Evolutionary conservation across 2,113 vertebrate genomes (phyloP).

Genomic region (Carassius carassius): DNA sequence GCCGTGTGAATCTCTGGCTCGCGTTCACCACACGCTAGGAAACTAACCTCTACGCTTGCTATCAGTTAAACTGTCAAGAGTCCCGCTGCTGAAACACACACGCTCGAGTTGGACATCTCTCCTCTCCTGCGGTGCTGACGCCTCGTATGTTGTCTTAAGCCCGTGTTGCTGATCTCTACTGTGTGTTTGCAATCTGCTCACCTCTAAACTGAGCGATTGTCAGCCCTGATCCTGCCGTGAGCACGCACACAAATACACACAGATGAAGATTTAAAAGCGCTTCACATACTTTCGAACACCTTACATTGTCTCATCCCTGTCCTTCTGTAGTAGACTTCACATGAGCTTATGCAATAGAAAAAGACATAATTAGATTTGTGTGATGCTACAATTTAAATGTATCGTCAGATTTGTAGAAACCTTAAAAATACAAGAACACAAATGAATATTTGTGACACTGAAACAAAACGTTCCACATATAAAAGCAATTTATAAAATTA

Average conservation of each 20-base stretch:
- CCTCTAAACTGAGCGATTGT: conserved; percentile 50
- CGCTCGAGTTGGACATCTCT: conserved; percentile 60
- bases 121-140: conserved; percentile 64
- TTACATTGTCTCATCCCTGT: neutral
- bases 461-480: neutral
- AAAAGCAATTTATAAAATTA: too few species aligned
- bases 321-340: neutral
- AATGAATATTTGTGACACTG: neutral
- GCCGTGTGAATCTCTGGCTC: conserved; percentile 22
- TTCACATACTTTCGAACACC: conserved; percentile 16
- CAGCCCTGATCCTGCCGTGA: conserved; percentile 51
- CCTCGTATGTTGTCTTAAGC: conserved; percentile 53
- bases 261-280: conserved; percentile 49
- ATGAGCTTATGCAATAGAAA: neutral
- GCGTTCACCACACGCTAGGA: conserved; percentile 5
- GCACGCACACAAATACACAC: neutral
- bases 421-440: neutral
- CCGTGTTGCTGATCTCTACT: conserved; percentile 47
- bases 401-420: neutral
- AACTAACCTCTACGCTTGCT: conserved; percentile 24
- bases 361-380: neutral
- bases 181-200: conserved; percentile 68
- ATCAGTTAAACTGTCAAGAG: conserved; percentile 53
- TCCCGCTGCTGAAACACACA: conserved; percentile 61
- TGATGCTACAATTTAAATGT: neutral